Conservation (phyloP, 2,797 vertebrate species). For the Pogonophryne albipinna region DNA sequence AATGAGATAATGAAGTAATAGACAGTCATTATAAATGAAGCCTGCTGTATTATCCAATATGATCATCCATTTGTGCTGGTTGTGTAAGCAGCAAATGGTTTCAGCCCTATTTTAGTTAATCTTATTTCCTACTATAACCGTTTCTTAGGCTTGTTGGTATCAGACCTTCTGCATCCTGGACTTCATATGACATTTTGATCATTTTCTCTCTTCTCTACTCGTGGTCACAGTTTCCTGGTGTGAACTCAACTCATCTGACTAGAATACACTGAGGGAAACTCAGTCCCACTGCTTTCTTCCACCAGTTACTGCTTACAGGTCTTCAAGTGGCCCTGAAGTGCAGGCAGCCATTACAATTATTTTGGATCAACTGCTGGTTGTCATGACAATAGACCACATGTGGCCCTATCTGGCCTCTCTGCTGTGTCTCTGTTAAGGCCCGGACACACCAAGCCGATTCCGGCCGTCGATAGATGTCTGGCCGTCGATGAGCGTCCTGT, state of each 20-base stretch:
- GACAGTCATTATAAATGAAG: neutral
- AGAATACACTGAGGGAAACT: too few species aligned
- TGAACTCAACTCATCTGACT: neutral
- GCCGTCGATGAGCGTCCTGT: too few species aligned
- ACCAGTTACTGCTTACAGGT: neutral
- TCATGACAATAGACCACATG: slow-evolving; percentile 30
- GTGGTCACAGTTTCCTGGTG: neutral
- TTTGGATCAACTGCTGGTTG: slow-evolving; percentile 27
- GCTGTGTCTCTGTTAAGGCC: neutral
- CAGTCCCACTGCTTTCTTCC: neutral
- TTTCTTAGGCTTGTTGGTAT: neutral
- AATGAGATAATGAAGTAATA: neutral
- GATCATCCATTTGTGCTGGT: neutral
- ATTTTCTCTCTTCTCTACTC: too few species aligned
- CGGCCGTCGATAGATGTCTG: too few species aligned
- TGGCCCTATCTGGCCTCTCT: slow-evolving; percentile 2
- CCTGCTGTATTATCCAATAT: neutral
- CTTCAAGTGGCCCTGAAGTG: neutral
- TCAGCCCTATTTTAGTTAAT: neutral
- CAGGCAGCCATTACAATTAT: slow-evolving; percentile 20
- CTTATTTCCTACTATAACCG: neutral
- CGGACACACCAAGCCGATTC: too few species aligned
- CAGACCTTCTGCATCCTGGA: neutral
- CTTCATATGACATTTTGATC: neutral
- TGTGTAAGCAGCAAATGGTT: neutral